Evolutionary conservation across 2,113 vertebrate species (phyloP).

Genomic region (Siphamia tubifer): DNA sequence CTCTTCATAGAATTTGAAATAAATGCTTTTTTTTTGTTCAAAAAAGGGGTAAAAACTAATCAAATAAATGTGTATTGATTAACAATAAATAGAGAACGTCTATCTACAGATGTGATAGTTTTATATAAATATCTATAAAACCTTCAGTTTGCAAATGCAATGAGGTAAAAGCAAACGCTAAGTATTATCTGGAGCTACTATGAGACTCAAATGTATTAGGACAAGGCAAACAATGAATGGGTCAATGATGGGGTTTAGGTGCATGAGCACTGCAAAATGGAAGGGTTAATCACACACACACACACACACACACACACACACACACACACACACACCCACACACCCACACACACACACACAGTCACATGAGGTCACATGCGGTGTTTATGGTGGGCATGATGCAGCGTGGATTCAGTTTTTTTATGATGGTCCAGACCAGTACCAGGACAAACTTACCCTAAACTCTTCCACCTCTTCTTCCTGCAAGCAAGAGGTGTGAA

Average conservation of each 20-base stretch:
- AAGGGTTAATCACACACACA: constrained; percentile 50
- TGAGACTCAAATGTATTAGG: constrained; percentile 46
- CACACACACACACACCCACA: constrained; percentile 11
- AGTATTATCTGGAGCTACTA: constrained; percentile 41
- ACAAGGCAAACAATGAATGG: constrained; percentile 29
- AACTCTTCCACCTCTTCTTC: constrained; percentile 99
- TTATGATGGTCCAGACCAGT: constrained; percentile 47
- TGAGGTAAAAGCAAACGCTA: not conserved
- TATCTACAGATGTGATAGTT: too few species aligned
- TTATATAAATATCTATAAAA: too few species aligned
- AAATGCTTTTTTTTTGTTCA: too few species aligned
- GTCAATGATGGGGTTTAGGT: constrained; percentile 39
- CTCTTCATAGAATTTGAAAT: too few species aligned
- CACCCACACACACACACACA: constrained; percentile 32
- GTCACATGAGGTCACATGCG: constrained; percentile 52
- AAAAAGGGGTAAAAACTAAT: too few species aligned
- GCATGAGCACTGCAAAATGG: constrained; percentile 48
- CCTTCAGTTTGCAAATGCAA: too few species aligned
- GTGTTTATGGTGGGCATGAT: constrained; percentile 41
- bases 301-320: constrained; percentile 33
- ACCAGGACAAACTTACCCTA: constrained; percentile 92
- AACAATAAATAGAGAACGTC: too few species aligned
- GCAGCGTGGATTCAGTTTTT: constrained; percentile 26
- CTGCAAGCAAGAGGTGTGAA: constrained; percentile 97
- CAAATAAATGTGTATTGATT: too few species aligned